A percentile compares a stretch with the other conserved stretches of the same genome.
phyloP scores from a whole-genome alignment of 2,888 invertebrate species.

The Nemapogon koenigi region DNA sequence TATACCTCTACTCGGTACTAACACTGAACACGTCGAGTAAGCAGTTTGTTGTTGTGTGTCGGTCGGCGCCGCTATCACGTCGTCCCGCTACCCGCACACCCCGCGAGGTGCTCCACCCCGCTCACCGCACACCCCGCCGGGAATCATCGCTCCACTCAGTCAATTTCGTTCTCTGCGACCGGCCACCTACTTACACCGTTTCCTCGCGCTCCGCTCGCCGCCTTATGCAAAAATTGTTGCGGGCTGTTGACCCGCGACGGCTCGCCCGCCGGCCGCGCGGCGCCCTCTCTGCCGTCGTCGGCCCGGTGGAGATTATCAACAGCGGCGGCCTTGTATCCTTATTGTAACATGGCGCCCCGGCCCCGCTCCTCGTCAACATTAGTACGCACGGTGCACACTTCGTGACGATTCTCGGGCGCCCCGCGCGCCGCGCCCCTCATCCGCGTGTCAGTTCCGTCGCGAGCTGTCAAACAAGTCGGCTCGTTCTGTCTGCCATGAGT shows the following conservation, averaged over 20 bases:
- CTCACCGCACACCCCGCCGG: constrained; percentile 29
- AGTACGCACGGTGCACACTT: constrained; percentile 62
- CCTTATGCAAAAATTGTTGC: constrained; percentile 35
- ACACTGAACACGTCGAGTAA: constrained; percentile 61
- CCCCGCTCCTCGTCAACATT: constrained; percentile 52
- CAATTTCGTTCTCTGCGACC: constrained; percentile 22
- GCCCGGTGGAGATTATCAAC: constrained; percentile 22
- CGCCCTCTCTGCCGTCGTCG: constrained; percentile 18
- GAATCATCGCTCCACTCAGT: constrained; percentile 54
- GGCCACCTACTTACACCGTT: constrained; percentile 1
- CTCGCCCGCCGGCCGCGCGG: neutral
- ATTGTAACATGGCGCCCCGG: constrained; percentile 63
- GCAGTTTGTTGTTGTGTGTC: constrained; percentile 63
- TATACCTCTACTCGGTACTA: constrained; percentile 36
- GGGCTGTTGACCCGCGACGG: constrained; percentile 53
- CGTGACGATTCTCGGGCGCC: constrained; percentile 59
- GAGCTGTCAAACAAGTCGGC: constrained; percentile 63
- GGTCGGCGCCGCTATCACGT: constrained; percentile 60
- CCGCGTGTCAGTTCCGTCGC: constrained; percentile 51
- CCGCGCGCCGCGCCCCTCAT: constrained; percentile 43
- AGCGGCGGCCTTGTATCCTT: constrained; percentile 58
- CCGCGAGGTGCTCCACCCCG: constrained; percentile 45
- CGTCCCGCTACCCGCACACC: constrained; percentile 51
- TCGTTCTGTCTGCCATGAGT: too few relatives aligned
- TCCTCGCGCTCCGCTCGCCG: constrained; percentile 2